phyloP scores from a whole-genome alignment of 2,113 vertebrate genomes.

The Bombycilla garrulus region DNA sequence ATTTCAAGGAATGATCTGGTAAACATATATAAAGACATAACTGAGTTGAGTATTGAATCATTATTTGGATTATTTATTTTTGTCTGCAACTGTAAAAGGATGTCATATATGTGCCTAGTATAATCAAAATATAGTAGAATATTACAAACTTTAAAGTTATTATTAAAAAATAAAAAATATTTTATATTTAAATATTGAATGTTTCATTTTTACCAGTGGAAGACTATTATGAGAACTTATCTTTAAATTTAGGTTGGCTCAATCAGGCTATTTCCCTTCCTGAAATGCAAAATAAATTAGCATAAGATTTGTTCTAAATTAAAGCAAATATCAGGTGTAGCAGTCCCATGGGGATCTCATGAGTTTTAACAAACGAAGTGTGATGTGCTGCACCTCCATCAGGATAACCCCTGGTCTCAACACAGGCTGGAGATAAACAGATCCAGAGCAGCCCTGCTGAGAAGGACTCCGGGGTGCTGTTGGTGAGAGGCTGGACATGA shows the following conservation, averaged over 20 bases:
- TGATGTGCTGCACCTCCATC: background rate
- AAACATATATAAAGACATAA: background rate
- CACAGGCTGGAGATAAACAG: background rate
- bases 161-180: background rate
- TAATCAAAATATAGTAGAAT: background rate
- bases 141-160: background rate
- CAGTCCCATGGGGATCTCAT: rapidly evolving
- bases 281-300: background rate
- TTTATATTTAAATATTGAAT: background rate
- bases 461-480: no score
- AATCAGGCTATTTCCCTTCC: background rate
- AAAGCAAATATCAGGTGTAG: background rate
- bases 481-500: no score
- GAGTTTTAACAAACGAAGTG: background rate
- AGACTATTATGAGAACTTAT: background rate
- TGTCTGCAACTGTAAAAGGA: background rate
- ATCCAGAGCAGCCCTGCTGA: rapidly evolving
- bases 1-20: background rate
- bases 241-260: background rate
- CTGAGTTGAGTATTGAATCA: background rate
- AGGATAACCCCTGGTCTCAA: rapidly evolving
- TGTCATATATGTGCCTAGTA: background rate
- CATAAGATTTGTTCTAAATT: background rate
- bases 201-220: background rate
- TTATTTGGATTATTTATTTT: background rate